Percentiles rank a stretch among this genome's conserved stretches.
Conservation (phyloP, 1,140 invertebrate genomes). For the Pseudobourletiella spinata region DNA sequence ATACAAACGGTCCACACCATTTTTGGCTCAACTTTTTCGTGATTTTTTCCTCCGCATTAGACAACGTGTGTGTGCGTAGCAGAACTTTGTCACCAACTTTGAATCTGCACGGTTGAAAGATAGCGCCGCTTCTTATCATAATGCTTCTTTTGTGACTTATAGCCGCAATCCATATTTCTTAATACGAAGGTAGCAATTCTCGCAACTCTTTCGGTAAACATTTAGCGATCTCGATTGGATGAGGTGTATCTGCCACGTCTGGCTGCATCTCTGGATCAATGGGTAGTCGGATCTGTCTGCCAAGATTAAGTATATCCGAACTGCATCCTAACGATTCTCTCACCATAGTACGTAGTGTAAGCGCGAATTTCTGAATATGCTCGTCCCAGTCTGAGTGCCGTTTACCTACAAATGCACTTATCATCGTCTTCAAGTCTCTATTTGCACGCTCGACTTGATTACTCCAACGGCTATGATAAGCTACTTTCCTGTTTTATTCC, state of each 20-base stretch:
- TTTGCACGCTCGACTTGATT: constrained; percentile 44
- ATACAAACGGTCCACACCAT: neutral
- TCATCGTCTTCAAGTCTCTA: constrained; percentile 41
- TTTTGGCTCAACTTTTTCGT: neutral
- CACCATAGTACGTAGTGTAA: constrained; percentile 42
- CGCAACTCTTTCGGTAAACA: constrained; percentile 7
- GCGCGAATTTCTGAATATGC: constrained; percentile 40
- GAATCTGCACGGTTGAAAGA: constrained; percentile 2
- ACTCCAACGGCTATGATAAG: constrained; percentile 40
- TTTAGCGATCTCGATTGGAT: neutral
- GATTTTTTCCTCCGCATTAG: neutral
- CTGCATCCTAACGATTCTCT: constrained; percentile 39
- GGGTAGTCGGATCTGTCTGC: constrained; percentile 37
- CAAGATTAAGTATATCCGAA: constrained; percentile 41
- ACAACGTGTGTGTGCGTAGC: neutral
- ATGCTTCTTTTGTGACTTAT: neutral
- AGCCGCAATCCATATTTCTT: constrained; percentile 3
- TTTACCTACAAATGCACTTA: constrained; percentile 39
- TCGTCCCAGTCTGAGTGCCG: constrained; percentile 40
- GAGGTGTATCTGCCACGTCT: neutral
- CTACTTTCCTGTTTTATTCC: constrained; percentile 28
- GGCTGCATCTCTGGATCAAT: constrained; percentile 4
- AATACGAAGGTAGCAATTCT: constrained; percentile 3
- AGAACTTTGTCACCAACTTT: constrained; percentile 3
- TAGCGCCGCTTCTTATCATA: constrained; percentile 17